Conservation (phyloP, 2,888 invertebrate species). For the Apamea crenata region DNA sequence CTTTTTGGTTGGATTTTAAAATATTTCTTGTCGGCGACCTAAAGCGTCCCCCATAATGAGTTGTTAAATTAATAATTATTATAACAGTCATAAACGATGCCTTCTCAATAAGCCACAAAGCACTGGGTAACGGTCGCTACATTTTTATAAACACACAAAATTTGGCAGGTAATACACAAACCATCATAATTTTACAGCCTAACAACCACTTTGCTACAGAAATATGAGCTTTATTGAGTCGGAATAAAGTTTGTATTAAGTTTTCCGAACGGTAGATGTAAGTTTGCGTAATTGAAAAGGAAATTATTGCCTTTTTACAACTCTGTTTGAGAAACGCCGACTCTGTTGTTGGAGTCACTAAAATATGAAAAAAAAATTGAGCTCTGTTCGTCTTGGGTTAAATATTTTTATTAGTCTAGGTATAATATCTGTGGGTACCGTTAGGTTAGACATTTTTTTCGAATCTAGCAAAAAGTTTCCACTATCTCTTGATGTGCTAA, state of each 20-base stretch:
- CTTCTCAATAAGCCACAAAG: constrained; percentile 58
- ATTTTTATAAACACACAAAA: constrained; percentile 64
- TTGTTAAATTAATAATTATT: constrained; percentile 58
- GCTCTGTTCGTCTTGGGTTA: constrained; percentile 63
- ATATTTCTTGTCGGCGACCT: constrained; percentile 10
- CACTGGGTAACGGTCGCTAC: constrained; percentile 64
- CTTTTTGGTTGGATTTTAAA: neutral
- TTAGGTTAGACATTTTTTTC: constrained; percentile 65
- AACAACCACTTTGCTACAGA: neutral
- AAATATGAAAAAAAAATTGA: constrained; percentile 74
- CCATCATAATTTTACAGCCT: constrained; percentile 35
- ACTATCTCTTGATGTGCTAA: constrained; percentile 43
- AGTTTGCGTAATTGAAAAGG: constrained; percentile 66
- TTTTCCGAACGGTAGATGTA: constrained; percentile 40
- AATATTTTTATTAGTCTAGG: constrained; percentile 75
- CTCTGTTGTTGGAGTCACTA: constrained; percentile 74
- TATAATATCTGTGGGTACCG: constrained; percentile 70
- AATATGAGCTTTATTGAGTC: constrained; percentile 47
- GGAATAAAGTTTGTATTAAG: neutral
- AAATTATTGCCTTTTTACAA: constrained; percentile 82
- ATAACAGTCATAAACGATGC: constrained; percentile 53
- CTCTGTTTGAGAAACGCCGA: constrained; percentile 78
- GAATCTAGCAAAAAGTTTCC: constrained; percentile 37
- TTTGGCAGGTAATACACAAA: constrained; percentile 70
- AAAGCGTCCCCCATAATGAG: constrained; percentile 13